Evolutionary conservation across 2,797 vertebrate genomes (phyloP), one percentile per base, ranked within the genome.

Genomic region (Oreochromis mossambicus): DNA sequence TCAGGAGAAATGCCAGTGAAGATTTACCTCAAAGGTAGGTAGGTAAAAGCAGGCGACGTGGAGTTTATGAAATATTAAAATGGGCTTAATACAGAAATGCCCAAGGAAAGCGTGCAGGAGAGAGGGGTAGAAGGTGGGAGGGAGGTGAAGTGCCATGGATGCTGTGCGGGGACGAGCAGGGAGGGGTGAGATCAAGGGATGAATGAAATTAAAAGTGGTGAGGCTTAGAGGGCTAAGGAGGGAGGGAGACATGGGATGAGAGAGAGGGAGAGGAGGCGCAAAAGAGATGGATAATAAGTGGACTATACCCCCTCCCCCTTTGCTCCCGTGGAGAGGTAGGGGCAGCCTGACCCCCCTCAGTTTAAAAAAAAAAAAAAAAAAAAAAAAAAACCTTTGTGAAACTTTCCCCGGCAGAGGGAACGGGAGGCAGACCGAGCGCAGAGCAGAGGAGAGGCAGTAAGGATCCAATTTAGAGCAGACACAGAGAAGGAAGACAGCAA

Each of bases 341-440:
- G 95, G 95, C 94, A 92, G 93, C 91, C 91, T 94, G 91, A 92
- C 88, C 93, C 92, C 92, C 55, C 26, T 17, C 55, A 58, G 26
- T 32, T 58, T 24, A 58, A 79, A 81, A 85, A 91, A 94, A 95
- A 94, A 92, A 89, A 36, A 32, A 81, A 78, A 66, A 48, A 77
- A 58, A 79, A 81, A 85, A 91, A 94, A 95, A 94, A 93, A 89
- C 93, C 96, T 96, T 95, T 96, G 96, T 96, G 94, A 96, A 96
- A 93, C 51, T 94, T 96, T 94, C 89, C 92, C 92, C 83, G 75
- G 86, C 94, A 91, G 88, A 94, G 90, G 82, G 84, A 87, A 87
- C 86, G 89, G 91, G 90, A 91, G 91, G 41, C 84, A 90, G 89
- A 91, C 89, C 21, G 84, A 91, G 87, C 21, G 34, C 79, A 29